Evolutionary conservation across 2,888 invertebrate species (phyloP).

Genomic region (Cryptophagus acutangulus): DNA sequence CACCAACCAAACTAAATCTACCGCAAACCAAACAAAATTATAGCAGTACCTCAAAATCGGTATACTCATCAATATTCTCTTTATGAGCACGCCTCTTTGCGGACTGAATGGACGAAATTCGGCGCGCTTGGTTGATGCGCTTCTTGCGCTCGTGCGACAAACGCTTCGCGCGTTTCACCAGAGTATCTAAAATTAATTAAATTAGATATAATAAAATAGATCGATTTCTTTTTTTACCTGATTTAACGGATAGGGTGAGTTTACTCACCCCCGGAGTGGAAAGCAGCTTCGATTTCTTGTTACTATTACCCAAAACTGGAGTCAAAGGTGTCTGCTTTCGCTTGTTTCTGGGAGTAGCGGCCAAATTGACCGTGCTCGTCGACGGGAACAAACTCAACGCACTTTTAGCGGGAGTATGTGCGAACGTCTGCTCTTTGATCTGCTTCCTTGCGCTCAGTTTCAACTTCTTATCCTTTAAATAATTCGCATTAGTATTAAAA

Average conservation of each 20-base stretch:
- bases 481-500: constrained; percentile 6
- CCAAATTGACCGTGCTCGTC: constrained; percentile 15
- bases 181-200: too few species aligned
- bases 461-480: constrained; percentile 49
- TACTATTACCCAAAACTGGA: constrained; percentile 17
- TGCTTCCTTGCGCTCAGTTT: constrained; percentile 55
- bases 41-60: constrained; percentile 15
- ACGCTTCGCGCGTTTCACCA: constrained; percentile 14
- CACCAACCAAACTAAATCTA: neutral
- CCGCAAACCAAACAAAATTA: neutral
- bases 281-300: constrained; percentile 13
- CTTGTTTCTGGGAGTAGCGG: constrained; percentile 14
- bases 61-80: constrained; percentile 10
- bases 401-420: constrained; percentile 22
- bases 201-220: too few species aligned
- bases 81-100: neutral
- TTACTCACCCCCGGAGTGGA: too few species aligned
- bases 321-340: constrained; percentile 19
- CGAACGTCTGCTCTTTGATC: constrained; percentile 31
- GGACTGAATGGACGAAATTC: too few species aligned
- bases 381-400: constrained; percentile 24
- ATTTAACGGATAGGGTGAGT: too few species aligned
- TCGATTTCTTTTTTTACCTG: too few species aligned
- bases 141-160: constrained; percentile 16
- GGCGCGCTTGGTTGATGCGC: constrained; percentile 13